Evolutionary conservation across 2,113 vertebrate species (phyloP).

Genomic region (Podiceps cristatus): DNA sequence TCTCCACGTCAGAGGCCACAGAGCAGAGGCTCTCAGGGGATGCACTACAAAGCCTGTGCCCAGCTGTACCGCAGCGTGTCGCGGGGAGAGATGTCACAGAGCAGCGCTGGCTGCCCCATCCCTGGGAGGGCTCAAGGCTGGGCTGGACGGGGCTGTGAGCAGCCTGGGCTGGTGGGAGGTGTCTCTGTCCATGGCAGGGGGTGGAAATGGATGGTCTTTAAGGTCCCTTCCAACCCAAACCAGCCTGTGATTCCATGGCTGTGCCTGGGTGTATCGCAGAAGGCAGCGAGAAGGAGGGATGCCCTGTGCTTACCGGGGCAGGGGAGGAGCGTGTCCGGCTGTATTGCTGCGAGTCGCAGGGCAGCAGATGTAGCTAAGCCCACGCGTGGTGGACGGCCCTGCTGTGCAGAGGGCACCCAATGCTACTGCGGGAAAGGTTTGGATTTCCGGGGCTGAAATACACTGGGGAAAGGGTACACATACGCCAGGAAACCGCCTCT

Average conservation of each 20-base stretch:
- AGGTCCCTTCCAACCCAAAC: too few relatives aligned
- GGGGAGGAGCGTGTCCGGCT: fast-evolving
- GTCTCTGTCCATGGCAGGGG: too few relatives aligned
- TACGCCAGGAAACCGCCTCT: neutral
- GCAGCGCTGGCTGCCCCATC: too few relatives aligned
- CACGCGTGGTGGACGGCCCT: neutral
- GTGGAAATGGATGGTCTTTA: too few relatives aligned
- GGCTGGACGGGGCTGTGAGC: too few relatives aligned
- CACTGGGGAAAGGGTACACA: neutral
- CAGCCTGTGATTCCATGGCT: neutral
- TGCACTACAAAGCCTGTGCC: neutral
- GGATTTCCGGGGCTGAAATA: neutral
- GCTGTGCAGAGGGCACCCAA: neutral
- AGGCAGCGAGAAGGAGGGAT: neutral
- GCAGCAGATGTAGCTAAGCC: neutral
- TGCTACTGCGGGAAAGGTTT: fast-evolving
- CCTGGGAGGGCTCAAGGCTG: too few relatives aligned
- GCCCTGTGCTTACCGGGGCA: neutral
- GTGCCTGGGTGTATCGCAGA: fast-evolving
- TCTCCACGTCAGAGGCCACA: neutral
- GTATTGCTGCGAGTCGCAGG: fast-evolving
- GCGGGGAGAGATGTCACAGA: fast-evolving
- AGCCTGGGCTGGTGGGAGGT: too few relatives aligned
- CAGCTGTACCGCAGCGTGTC: neutral
- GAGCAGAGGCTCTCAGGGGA: neutral